Conservation (phyloP, 2,113 vertebrate species). For the Steatornis caripensis region DNA sequence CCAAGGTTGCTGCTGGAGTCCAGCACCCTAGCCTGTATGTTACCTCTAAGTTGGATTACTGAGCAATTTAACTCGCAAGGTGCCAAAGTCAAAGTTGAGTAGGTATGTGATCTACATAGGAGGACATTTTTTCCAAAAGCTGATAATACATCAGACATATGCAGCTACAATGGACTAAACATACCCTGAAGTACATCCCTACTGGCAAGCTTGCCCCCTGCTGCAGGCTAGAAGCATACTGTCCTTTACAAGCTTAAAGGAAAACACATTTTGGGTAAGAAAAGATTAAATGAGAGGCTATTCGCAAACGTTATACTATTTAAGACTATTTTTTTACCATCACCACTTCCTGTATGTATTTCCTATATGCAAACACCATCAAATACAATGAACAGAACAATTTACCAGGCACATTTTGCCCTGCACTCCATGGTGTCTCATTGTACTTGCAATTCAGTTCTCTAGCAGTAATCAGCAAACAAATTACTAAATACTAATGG, state of each 20-base stretch:
- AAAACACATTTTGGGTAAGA: background rate
- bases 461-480: background rate
- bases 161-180: background rate
- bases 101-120: background rate
- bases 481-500: background rate
- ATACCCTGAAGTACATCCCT: background rate
- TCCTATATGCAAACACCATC: background rate
- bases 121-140: background rate
- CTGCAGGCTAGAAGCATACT: background rate
- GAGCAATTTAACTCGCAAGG: background rate
- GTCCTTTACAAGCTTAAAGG: background rate
- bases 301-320: background rate
- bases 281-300: background rate
- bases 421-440: background rate
- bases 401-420: background rate
- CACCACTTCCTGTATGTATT: background rate
- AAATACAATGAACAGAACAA: background rate
- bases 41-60: background rate
- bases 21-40: background rate
- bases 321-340: background rate
- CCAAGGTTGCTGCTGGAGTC: background rate
- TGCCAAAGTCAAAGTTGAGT: background rate
- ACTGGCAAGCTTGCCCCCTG: background rate
- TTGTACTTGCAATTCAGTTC: background rate
- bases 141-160: background rate